Evolutionary conservation across 2,797 vertebrate species (phyloP).

Genomic region (Simalia tracyae): DNA sequence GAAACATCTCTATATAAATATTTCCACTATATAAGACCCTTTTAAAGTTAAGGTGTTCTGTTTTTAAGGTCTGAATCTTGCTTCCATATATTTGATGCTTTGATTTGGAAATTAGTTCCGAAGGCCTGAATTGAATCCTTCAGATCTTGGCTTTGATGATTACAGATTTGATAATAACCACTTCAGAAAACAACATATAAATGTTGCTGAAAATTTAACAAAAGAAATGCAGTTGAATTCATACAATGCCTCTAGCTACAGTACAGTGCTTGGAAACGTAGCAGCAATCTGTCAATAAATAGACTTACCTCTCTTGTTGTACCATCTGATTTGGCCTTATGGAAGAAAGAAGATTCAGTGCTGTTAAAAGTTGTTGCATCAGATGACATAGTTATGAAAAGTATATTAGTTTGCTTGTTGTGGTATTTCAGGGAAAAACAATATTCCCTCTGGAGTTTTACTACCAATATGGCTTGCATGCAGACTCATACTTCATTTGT

Average conservation of each 20-base stretch:
- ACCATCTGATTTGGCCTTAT: rapidly evolving
- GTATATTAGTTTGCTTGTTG: slow-evolving; percentile 13
- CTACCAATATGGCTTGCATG: background rate
- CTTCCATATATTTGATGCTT: background rate
- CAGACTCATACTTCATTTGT: background rate
- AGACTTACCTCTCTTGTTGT: background rate
- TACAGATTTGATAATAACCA: background rate
- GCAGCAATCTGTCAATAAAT: background rate
- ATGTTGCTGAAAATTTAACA: background rate
- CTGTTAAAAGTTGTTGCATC: slow-evolving; percentile 28
- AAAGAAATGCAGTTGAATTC: background rate
- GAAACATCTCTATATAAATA: background rate
- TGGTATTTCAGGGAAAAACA: background rate
- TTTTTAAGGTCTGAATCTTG: background rate
- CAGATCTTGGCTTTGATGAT: background rate
- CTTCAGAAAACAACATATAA: background rate
- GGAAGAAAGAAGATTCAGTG: slow-evolving; percentile 14
- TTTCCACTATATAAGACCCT: background rate
- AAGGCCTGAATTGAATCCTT: background rate
- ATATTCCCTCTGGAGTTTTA: background rate
- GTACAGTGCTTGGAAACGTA: background rate
- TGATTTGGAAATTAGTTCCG: background rate
- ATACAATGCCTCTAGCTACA: background rate
- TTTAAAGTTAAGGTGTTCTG: background rate
- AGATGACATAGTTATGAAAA: slow-evolving; percentile 6